These are phyloP conservation scores for Halcyon senegalensis DNA, from an alignment of 2,113 vertebrate species.

Conservation along the genomic window DNA sequence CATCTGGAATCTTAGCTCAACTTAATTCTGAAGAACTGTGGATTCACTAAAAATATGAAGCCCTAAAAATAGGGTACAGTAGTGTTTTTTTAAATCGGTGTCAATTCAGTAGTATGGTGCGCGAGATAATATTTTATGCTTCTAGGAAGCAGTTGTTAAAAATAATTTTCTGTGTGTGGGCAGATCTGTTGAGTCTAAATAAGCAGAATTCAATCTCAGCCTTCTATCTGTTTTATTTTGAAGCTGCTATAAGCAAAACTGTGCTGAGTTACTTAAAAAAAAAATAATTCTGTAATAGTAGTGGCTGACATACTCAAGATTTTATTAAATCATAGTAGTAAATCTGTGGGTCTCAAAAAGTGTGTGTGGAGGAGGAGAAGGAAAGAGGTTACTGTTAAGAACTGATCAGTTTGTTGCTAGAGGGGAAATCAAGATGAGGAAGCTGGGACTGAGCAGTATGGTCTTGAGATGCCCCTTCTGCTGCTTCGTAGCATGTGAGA, in stretches of 20 bases:
- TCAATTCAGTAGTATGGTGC: not conserved
- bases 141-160: not conserved
- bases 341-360: not conserved
- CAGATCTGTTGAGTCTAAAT: not conserved
- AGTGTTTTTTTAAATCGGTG: not conserved
- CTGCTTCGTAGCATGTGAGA: not conserved
- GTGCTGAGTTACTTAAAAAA: not conserved
- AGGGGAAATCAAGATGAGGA: not conserved
- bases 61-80: not conserved
- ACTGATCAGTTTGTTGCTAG: not conserved
- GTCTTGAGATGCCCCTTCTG: not conserved
- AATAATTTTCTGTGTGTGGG: not conserved
- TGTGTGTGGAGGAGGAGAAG: fast-evolving
- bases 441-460: not conserved
- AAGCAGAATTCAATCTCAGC: not conserved
- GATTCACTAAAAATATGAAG: not conserved
- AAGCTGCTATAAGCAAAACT: not conserved
- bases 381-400: not conserved
- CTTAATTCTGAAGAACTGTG: not conserved
- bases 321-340: not conserved
- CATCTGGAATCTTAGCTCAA: not conserved
- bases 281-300: not conserved
- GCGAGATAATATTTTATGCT: not conserved
- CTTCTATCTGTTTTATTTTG: not conserved
- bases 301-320: not conserved